Percentiles rank a stretch among this genome's conserved stretches.
phyloP scores from a whole-genome alignment of 2,888 invertebrate species.

The Harmothoe impar region DNA sequence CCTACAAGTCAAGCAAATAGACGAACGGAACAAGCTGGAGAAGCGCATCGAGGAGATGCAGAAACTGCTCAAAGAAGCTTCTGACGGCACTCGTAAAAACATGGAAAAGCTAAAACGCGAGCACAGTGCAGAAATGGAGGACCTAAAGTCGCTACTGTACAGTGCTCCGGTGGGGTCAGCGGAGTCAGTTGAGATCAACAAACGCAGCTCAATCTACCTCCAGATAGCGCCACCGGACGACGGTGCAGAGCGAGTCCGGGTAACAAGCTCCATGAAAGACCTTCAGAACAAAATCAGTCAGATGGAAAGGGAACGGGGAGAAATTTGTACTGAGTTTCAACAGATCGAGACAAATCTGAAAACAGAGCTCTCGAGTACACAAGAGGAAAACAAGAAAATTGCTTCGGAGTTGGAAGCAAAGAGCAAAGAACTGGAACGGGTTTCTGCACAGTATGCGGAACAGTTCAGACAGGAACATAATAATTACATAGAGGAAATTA shows the following conservation, averaged over 20 bases:
- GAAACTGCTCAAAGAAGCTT: background rate
- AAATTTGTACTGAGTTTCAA: background rate
- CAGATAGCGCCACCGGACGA: constrained; percentile 41
- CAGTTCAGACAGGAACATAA: background rate
- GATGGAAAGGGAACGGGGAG: constrained; percentile 9
- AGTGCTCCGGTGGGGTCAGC: constrained; percentile 11
- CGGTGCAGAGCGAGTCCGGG: constrained; percentile 4
- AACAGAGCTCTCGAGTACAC: background rate
- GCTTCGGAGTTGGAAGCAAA: background rate
- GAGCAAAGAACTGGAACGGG: background rate
- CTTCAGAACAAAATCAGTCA: constrained; percentile 57
- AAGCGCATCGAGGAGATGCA: background rate
- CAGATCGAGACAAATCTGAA: background rate
- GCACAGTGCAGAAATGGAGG: constrained; percentile 31
- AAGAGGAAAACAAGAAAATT: background rate
- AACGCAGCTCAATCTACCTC: constrained; percentile 54
- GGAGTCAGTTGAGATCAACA: background rate
- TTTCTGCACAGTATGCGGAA: background rate
- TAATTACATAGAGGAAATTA: constrained; percentile 18
- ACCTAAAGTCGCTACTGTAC: constrained; percentile 51
- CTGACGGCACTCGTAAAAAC: background rate
- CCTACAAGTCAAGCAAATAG: constrained; percentile 51
- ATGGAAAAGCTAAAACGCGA: constrained; percentile 26
- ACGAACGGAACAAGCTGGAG: constrained; percentile 55
- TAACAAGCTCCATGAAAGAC: constrained; percentile 14